Evolutionary conservation across 2,888 invertebrate species (phyloP).

Genomic region (Calliopum simillimum): DNA sequence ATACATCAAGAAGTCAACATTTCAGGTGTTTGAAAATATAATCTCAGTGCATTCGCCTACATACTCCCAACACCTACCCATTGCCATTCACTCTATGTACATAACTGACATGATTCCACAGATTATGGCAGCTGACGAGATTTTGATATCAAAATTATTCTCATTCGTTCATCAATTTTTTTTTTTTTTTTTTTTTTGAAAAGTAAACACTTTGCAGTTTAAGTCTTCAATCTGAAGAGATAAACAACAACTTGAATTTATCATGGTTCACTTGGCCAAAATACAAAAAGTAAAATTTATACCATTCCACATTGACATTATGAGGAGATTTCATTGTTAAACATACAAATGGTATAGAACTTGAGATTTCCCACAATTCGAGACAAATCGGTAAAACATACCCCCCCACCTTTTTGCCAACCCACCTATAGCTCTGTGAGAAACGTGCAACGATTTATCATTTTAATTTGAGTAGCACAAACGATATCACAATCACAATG

Average conservation of each 20-base stretch:
- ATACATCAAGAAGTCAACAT: no score
- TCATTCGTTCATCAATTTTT: no score
- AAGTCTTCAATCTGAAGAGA: no score
- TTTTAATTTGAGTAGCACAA: conserved; percentile 41
- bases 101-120: not conserved
- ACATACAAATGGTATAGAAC: no score
- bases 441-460: conserved; percentile 41
- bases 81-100: not conserved
- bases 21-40: no score
- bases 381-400: not conserved
- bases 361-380: not conserved
- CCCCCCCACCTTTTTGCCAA: not conserved
- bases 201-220: conserved; percentile 14
- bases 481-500: conserved; percentile 37
- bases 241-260: not conserved
- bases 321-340: no score
- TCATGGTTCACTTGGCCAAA: not conserved
- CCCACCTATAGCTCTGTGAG: not conserved
- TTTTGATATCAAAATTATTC: not conserved
- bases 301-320: no score
- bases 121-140: conserved; percentile 5
- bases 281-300: not conserved
- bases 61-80: no score
- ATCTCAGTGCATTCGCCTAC: no score
- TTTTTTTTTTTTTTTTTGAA: conserved; percentile 20